These are phyloP conservation scores for Napeogenes inachia DNA, from an alignment of 2,888 invertebrate genomes.

Conservation along the genomic window DNA sequence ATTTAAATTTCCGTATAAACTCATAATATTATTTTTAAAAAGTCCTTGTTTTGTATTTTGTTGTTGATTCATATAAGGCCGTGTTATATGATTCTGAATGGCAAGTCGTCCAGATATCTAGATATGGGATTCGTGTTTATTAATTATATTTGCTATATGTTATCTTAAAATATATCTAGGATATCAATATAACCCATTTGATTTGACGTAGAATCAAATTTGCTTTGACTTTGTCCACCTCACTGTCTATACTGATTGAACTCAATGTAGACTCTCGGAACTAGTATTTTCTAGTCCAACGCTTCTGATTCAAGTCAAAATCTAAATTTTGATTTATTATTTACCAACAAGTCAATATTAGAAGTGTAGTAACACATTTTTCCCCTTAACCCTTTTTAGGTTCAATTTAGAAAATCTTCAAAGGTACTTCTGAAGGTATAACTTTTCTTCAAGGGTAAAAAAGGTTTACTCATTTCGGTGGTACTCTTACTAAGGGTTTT, in stretches of 20 bases:
- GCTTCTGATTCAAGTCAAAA: slow-evolving; percentile 21
- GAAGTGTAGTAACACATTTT: slow-evolving; percentile 10
- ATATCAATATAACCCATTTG: neutral
- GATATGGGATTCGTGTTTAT: neutral
- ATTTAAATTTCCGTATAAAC: no score
- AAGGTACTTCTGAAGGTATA: slow-evolving; percentile 4
- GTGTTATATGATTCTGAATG: no score
- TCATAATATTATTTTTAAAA: no score
- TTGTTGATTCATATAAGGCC: no score
- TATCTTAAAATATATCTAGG: neutral
- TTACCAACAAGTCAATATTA: slow-evolving; percentile 15
- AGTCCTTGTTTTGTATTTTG: no score
- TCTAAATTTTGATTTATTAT: slow-evolving; percentile 18
- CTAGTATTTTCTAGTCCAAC: slow-evolving; percentile 46
- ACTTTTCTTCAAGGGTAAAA: slow-evolving; percentile 5
- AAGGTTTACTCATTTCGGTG: slow-evolving; percentile 1
- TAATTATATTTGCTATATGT: neutral
- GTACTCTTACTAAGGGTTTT: neutral
- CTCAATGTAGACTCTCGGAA: slow-evolving; percentile 45
- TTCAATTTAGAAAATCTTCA: slow-evolving; percentile 16
- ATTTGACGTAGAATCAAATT: neutral
- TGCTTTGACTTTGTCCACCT: slow-evolving; percentile 7
- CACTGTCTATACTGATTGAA: slow-evolving; percentile 15
- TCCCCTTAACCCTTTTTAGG: slow-evolving; percentile 13
- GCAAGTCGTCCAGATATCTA: neutral